phyloP scores from a whole-genome alignment of 2,888 invertebrate species.

The Drosophila falleni region DNA sequence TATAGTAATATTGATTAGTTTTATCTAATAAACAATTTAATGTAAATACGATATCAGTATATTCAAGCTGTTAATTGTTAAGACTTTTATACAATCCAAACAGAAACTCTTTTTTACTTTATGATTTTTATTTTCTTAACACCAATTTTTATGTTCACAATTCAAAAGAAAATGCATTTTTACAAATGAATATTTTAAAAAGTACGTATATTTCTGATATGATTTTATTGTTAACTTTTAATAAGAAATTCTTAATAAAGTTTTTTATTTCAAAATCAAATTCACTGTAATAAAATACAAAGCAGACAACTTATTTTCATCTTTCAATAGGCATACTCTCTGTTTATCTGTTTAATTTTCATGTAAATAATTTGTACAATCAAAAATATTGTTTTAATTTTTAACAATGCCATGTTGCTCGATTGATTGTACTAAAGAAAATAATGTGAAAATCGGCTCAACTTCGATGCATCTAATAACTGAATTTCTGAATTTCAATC shows the following conservation, averaged over 20 bases:
- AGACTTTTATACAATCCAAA: slow-evolving; percentile 5
- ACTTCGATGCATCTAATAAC: neutral
- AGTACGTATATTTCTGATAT: neutral
- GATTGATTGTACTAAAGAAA: neutral
- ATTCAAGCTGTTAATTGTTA: slow-evolving; percentile 8
- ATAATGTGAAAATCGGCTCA: neutral
- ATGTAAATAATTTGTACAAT: slow-evolving; percentile 3
- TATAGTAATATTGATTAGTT: slow-evolving; percentile 23
- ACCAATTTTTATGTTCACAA: neutral
- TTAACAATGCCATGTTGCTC: slow-evolving; percentile 2
- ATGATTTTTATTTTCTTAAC: neutral
- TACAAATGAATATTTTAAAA: neutral
- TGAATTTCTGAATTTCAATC: neutral
- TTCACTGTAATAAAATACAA: neutral
- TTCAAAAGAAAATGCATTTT: neutral
- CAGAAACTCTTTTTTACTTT: neutral
- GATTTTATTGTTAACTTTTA: neutral
- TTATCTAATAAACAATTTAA: slow-evolving; percentile 4
- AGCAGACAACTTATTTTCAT: neutral
- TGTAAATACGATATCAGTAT: slow-evolving; percentile 12
- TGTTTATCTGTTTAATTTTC: neutral
- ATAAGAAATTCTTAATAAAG: neutral
- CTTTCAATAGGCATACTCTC: neutral
- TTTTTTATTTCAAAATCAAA: neutral
- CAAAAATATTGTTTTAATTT: neutral